Percentiles rank a stretch among this genome's conserved stretches.
These are phyloP conservation scores for Salpingus planirostris DNA, from an alignment of 2,888 invertebrate species.

Conservation along the genomic window DNA sequence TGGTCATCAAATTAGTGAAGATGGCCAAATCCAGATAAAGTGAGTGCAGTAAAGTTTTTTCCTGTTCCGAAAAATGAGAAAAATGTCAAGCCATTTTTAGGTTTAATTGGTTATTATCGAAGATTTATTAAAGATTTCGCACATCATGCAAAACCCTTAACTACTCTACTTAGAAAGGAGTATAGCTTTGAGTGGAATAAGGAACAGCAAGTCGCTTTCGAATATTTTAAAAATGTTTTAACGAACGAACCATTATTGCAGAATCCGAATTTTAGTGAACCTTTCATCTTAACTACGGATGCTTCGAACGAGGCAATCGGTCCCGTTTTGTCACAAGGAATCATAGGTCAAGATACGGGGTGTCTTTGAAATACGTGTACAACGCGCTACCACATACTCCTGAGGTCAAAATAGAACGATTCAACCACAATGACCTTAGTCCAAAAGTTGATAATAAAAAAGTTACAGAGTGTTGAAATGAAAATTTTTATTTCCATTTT, in stretches of 20 bases:
- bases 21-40: conserved; percentile 32
- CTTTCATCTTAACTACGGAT: conserved; percentile 28
- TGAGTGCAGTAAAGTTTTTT: conserved; percentile 19
- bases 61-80: conserved; percentile 21
- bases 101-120: conserved; percentile 26
- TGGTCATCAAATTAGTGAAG: conserved; percentile 31
- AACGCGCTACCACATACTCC: too few relatives aligned
- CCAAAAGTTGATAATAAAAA: too few relatives aligned
- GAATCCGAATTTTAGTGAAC: conserved; percentile 24
- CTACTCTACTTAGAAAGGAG: conserved; percentile 18
- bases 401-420: too few relatives aligned
- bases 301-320: conserved; percentile 26
- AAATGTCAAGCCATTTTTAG: conserved; percentile 7
- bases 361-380: too few relatives aligned
- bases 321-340: conserved; percentile 26
- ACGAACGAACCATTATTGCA: conserved; percentile 14
- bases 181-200: conserved; percentile 18
- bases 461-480: too few relatives aligned
- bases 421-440: too few relatives aligned
- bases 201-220: conserved; percentile 10
- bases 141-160: conserved; percentile 23
- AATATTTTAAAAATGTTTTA: conserved; percentile 10
- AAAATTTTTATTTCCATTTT: too few relatives aligned
- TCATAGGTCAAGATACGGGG: conserved; percentile 25
- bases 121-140: conserved; percentile 26